A percentile compares a stretch with the other conserved stretches of the same genome.
Conservation (phyloP, 2,888 invertebrate genomes). For the Lithodes maja region DNA sequence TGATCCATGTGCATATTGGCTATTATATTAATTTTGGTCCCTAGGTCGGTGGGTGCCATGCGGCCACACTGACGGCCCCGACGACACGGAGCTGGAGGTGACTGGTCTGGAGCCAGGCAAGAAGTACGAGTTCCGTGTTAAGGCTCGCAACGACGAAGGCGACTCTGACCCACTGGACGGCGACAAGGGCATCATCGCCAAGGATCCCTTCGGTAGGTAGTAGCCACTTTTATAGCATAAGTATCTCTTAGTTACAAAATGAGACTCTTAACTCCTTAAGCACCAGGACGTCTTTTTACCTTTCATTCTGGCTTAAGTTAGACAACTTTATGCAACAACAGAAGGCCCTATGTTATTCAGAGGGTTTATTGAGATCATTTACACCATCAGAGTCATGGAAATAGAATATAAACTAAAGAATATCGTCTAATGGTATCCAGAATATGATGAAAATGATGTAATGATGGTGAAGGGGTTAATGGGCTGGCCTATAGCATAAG, state of each 20-base stretch:
- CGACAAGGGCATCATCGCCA: conserved; percentile 91
- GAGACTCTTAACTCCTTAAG: neutral
- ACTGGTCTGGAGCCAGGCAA: conserved; percentile 95
- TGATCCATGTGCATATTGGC: neutral
- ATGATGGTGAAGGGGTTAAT: too few species aligned
- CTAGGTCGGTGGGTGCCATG: conserved; percentile 71
- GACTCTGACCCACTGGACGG: conserved; percentile 93
- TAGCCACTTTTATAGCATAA: neutral
- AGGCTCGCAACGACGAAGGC: conserved; percentile 97
- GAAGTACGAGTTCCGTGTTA: conserved; percentile 98
- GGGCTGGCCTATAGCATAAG: too few species aligned
- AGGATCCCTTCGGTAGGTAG: conserved; percentile 91
- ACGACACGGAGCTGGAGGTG: conserved; percentile 87
- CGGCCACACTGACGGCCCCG: conserved; percentile 76
- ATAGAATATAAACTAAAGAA: too few species aligned
- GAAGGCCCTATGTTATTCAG: too few species aligned
- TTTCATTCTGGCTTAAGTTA: neutral
- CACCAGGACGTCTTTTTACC: neutral
- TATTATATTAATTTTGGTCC: too few species aligned
- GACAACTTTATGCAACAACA: too few species aligned
- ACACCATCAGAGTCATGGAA: too few species aligned
- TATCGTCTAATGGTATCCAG: too few species aligned
- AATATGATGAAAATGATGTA: too few species aligned
- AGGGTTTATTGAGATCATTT: too few species aligned
- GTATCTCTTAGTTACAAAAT: neutral